Base-by-base conservation (phyloP, 53 echinoderm and acorn worm species). In the Holothuria scabra region DNA sequence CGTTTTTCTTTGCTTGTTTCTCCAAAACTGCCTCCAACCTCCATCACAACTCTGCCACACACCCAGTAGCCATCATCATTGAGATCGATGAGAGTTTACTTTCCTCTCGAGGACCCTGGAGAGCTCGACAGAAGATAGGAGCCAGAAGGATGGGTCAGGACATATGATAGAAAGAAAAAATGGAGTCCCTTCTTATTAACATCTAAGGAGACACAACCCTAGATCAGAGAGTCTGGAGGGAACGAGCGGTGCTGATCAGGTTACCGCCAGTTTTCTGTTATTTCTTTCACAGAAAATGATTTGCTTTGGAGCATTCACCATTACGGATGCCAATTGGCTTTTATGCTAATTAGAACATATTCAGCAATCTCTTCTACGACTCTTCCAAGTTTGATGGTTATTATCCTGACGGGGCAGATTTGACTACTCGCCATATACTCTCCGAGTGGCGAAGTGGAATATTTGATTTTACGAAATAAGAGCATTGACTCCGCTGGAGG, bases 341-440 rank as follows among this genome's bases (percentile, higher is more conserved):
- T 67, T 30, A 67, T 67, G 67, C 67, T 67, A 67, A 67, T 67
- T 67, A 67, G 32, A 67, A 67, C 67, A 67, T 67, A 32, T 34
- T 21, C 31, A 3, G 35, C 34, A 67, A 67, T 67, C 30, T 67
- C 32, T 35, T 52, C 52, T 16, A 52, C 52, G 52, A 52, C 52
- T 52, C 18, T n/a, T 52, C 18, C 52, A 14, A 52, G 52, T 52
- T 52, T n/a, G n/a, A 52, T 18, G 18, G 52, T 52, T 3, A 52
- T 14, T 16, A 9, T 2, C 18, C 52, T 52, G 18, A 52, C 52
- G 52, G 18, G 52, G 52, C 14, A 52, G 18, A 16, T 52, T 52
- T 52, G 52, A 18, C 52, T 52, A 18, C 52, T 52, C 52, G 52
- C 52, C 52, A 52, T 41, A 8, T 52, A n/a, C 52, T 52, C 52